These are phyloP conservation scores for zebrafish (Danio rerio) DNA, from an alignment of 2,113 vertebrate genomes.

Conservation along the genomic window DNA sequence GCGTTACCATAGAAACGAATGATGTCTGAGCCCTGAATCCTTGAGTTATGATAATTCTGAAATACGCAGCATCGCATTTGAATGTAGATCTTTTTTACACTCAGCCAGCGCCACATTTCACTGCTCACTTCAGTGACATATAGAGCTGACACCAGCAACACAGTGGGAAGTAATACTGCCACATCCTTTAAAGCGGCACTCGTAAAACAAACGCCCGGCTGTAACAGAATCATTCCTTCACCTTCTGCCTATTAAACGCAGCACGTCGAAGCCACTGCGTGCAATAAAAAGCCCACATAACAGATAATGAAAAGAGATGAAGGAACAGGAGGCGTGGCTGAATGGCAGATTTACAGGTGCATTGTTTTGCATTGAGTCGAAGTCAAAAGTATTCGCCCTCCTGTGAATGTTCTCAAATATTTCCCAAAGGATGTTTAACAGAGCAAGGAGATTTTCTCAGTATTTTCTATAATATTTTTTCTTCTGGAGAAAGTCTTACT, in stretches of 20 bases:
- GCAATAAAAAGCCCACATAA: conserved; percentile 10
- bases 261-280: neutral
- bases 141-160: conserved; percentile 9
- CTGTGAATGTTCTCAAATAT: no score
- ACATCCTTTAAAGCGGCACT: conserved; percentile 10
- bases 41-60: conserved; percentile 10
- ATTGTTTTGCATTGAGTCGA: neutral
- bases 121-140: neutral
- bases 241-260: conserved; percentile 17
- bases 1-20: conserved; percentile 7
- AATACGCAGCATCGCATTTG: neutral
- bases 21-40: neutral
- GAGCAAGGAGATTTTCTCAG: no score
- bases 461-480: no score
- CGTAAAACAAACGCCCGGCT: conserved; percentile 28
- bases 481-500: no score
- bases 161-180: conserved; percentile 11
- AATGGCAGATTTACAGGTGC: conserved; percentile 10
- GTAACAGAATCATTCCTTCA: conserved; percentile 6
- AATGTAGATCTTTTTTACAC: conserved; percentile 30
- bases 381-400: no score
- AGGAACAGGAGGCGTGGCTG: neutral
- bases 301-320: conserved; percentile 17
- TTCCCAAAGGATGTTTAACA: no score
- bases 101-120: neutral